Evolutionary conservation across 1,140 invertebrate genomes (phyloP), one percentile per base, ranked within the genome.

Genomic region (Drepana arcuata): DNA sequence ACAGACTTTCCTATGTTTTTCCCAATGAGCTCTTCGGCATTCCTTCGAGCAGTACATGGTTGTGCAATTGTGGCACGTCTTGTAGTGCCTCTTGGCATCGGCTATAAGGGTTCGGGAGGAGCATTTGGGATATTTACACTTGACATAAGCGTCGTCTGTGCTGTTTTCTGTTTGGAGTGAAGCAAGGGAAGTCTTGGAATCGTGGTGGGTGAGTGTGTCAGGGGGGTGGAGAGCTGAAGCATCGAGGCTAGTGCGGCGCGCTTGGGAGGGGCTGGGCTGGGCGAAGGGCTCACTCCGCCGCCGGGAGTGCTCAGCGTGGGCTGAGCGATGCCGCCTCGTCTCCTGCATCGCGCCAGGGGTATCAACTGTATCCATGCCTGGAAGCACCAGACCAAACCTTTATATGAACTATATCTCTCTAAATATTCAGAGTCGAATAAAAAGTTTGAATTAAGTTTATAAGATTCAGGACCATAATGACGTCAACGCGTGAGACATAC

Each of bases 11-110:
- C 95, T 88, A 67, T 98, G 96, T 51, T 92, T 91, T 49, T 95
- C 92, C 95, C 95, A 97, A 65, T 98, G 94, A 1, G 90, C 87
- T 35, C 93, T 85, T 10, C 95, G 86, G 65, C 93, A 95, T 53
- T 92, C 90, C 39, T 91, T 87, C 25, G 92, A 93, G 79, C 95
- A 97, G 69, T 94, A 93, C 29, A 92, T 85, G 51, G 95, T 95
- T 41, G 92, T 92, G 83, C 96, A 98, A 79, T 97, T 97, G 83
- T 97, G 95, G 78, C 96, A 98, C 36, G 89, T 92, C 64, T 95
- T 94, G 82, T 90, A 96, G 57, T 88, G 87, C 50, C 89, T 87
- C 54, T 89, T 87, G 13, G 90, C 91, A 44, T 92, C 92, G 15
- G 86, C 83, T 10, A 88, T 50, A 6, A 83, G 87, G 1, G 90